Conservation (phyloP, 2,113 vertebrate genomes). For the Saguinus imperator region DNA sequence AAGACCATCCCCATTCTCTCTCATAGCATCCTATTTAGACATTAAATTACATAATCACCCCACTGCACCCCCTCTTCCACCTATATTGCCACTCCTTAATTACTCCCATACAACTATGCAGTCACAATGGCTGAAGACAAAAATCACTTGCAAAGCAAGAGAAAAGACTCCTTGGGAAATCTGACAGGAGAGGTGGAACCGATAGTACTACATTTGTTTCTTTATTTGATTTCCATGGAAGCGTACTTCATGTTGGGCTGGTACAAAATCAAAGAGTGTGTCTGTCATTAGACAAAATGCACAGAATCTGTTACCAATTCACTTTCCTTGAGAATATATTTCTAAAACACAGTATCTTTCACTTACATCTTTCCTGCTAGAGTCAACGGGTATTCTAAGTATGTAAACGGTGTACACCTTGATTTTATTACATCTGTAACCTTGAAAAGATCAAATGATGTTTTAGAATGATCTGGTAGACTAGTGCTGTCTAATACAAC, state of each 20-base stretch:
- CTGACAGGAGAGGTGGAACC: not conserved
- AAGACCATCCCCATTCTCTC: not conserved
- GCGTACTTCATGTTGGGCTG: not conserved
- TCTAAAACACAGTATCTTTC: slow-evolving; percentile 3
- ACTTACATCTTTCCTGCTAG: not conserved
- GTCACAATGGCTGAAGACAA: not conserved
- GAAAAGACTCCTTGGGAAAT: not conserved
- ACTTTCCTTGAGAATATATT: not conserved
- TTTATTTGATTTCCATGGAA: not conserved
- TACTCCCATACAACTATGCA: not conserved
- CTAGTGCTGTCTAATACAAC: not conserved
- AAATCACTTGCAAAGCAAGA: not conserved
- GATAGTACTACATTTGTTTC: not conserved
- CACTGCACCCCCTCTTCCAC: not conserved
- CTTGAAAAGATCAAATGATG: not conserved
- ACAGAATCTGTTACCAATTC: not conserved
- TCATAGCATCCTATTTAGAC: not conserved
- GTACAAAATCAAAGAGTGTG: not conserved
- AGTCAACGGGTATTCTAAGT: not conserved
- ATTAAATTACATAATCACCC: not conserved
- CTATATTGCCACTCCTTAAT: not conserved
- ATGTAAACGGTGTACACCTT: not conserved
- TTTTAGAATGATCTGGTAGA: not conserved
- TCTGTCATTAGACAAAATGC: not conserved
- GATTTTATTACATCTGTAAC: not conserved